A percentile compares a stretch with the other conserved stretches of the same genome.
phyloP scores from a whole-genome alignment of 2,113 vertebrate genomes.

The Upupa epops region DNA sequence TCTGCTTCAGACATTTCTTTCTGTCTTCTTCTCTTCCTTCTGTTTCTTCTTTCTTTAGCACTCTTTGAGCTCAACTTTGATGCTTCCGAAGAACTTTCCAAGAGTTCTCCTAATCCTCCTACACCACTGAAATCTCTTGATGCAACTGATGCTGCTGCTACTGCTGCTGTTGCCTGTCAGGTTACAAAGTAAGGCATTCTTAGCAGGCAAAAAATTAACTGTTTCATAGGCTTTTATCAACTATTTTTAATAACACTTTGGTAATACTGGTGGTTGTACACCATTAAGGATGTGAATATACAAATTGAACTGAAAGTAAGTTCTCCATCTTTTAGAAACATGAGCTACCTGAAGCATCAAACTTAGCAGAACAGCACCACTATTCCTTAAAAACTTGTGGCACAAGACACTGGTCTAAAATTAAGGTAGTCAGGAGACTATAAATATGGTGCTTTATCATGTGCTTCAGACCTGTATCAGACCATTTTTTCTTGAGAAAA shows the following conservation, averaged over 20 bases:
- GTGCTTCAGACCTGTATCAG: background rate
- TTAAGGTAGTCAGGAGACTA: background rate
- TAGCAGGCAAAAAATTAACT: background rate
- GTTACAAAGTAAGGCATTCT: constrained; percentile 40
- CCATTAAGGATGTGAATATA: background rate
- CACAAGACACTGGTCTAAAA: background rate
- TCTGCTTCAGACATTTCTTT: constrained; percentile 77
- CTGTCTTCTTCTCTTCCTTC: constrained; percentile 86
- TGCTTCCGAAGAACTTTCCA: constrained; percentile 88
- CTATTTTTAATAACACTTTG: background rate
- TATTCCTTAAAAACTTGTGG: background rate
- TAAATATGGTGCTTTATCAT: background rate
- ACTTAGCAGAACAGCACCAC: background rate
- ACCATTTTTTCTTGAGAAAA: background rate
- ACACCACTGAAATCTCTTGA: constrained; percentile 81
- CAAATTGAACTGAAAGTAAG: background rate
- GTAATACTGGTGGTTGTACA: background rate
- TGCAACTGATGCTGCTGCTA: constrained; percentile 79
- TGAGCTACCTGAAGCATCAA: background rate
- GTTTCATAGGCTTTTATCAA: background rate
- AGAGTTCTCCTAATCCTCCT: constrained; percentile 78
- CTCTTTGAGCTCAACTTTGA: constrained; percentile 98
- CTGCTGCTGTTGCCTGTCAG: constrained; percentile 77
- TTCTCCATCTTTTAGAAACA: background rate
- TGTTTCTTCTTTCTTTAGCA: constrained; percentile 94